Evolutionary conservation across 2,797 vertebrate genomes (phyloP).

Genomic region (Glyptemys insculpta): DNA sequence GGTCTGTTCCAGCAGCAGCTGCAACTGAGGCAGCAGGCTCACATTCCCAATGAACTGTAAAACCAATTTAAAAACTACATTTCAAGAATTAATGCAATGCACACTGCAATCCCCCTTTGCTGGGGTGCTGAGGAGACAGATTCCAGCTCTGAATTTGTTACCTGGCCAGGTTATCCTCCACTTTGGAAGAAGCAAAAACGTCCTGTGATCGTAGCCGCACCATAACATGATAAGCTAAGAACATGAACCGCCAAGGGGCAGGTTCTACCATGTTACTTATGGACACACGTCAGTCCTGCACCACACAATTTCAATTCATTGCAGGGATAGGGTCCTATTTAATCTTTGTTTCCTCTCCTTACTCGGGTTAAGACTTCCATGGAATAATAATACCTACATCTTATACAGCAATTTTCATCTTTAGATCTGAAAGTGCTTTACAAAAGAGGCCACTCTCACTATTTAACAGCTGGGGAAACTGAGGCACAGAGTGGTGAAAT

Average conservation of each 20-base stretch:
- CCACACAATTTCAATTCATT: neutral
- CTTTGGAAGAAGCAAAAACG: constrained; percentile 16
- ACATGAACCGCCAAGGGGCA: accelerated
- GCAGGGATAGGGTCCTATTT: neutral
- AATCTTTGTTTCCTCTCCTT: neutral
- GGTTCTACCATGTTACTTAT: neutral
- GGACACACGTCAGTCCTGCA: neutral
- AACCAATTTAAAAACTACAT: constrained; percentile 72
- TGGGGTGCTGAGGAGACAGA: constrained; percentile 72
- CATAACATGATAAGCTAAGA: constrained; percentile 21
- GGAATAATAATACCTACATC: neutral
- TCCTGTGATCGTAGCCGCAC: neutral
- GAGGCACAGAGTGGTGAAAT: constrained; percentile 5
- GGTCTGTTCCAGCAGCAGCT: accelerated
- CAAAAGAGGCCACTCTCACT: accelerated
- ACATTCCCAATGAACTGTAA: constrained; percentile 68
- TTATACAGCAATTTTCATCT: accelerated
- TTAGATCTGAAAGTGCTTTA: neutral
- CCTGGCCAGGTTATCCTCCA: constrained; percentile 57
- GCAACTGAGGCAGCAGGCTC: constrained; percentile 38
- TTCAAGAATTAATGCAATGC: constrained; percentile 70
- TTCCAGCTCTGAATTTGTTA: constrained; percentile 69
- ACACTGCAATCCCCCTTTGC: constrained; percentile 38
- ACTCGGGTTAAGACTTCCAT: neutral
- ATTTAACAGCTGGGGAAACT: neutral